phyloP scores from a whole-genome alignment of 2,797 vertebrate species.

The Thaleichthys pacificus region DNA sequence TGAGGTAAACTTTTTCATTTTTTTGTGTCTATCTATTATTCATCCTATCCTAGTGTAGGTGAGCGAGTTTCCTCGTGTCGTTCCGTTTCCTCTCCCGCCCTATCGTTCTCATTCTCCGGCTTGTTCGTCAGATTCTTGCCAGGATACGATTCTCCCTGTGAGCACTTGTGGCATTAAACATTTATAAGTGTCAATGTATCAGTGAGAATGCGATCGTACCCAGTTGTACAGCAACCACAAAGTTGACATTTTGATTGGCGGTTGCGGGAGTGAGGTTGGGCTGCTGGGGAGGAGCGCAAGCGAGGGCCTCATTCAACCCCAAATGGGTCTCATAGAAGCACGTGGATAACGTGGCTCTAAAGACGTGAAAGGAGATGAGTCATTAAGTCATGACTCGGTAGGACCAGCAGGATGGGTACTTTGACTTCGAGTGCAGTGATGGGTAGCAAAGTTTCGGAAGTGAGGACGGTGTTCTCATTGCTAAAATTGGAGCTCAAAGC shows the following conservation, averaged over 20 bases:
- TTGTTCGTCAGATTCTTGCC: neutral
- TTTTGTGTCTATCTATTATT: conserved; percentile 3
- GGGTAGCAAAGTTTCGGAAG: no score
- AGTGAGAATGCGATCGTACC: neutral
- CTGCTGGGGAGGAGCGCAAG: neutral
- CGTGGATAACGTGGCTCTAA: neutral
- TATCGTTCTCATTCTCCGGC: neutral
- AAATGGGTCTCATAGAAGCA: neutral
- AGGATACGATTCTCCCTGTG: neutral
- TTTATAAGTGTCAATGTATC: neutral
- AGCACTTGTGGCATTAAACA: neutral
- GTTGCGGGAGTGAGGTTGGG: neutral
- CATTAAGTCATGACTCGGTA: no score
- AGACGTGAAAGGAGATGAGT: neutral
- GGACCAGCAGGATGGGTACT: no score
- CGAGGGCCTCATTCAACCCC: neutral
- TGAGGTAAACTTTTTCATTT: neutral
- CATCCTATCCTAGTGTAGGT: neutral
- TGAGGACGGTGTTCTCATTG: no score
- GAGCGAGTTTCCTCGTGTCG: neutral
- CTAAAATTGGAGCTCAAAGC: no score
- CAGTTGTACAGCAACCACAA: neutral
- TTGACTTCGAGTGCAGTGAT: no score
- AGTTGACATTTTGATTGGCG: neutral
- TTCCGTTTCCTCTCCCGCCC: neutral